These are phyloP conservation scores for Drosophila tristis DNA, from an alignment of 1,140 invertebrate species.

Conservation along the genomic window DNA sequence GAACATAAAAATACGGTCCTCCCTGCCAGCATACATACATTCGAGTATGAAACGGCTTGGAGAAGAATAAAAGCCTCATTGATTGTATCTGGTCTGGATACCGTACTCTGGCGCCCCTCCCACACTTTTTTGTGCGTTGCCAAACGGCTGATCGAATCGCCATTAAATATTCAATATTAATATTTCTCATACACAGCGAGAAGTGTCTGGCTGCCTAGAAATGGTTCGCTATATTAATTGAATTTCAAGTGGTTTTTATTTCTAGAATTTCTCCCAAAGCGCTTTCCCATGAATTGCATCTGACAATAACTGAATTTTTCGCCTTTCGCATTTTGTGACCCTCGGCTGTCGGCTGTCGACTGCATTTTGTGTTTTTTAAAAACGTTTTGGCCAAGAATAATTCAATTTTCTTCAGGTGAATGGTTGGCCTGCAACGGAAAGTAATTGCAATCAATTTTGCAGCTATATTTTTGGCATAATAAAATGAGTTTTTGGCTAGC, in stretches of 20 bases:
- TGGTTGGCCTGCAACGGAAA: slow-evolving; percentile 7
- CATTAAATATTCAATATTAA: slow-evolving; percentile 63
- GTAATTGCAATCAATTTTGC: slow-evolving; percentile 23
- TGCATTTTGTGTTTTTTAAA: slow-evolving; percentile 20
- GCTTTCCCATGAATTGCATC: slow-evolving; percentile 1
- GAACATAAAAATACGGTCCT: slow-evolving; percentile 14
- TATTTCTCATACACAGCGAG: slow-evolving; percentile 26
- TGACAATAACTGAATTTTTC: background rate
- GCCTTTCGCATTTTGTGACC: background rate
- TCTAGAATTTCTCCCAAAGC: slow-evolving; percentile 9
- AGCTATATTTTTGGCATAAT: slow-evolving; percentile 11
- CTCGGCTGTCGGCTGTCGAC: slow-evolving; percentile 4
- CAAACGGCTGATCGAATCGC: slow-evolving; percentile 20
- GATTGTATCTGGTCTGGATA: too few species aligned
- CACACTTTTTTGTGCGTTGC: slow-evolving; percentile 3
- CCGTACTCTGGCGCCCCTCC: too few species aligned
- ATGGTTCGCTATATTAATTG: slow-evolving; percentile 34
- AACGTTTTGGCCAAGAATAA: slow-evolving; percentile 28
- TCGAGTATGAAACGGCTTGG: slow-evolving; percentile 32
- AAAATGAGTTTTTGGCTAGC: slow-evolving; percentile 14
- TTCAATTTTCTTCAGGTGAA: slow-evolving; percentile 27
- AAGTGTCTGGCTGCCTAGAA: background rate
- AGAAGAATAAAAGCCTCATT: slow-evolving; percentile 20
- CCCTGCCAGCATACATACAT: slow-evolving; percentile 22
- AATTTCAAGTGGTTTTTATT: slow-evolving; percentile 42